Base-by-base conservation (phyloP, 2,888 invertebrate species). In the Stramonita haemastoma region DNA sequence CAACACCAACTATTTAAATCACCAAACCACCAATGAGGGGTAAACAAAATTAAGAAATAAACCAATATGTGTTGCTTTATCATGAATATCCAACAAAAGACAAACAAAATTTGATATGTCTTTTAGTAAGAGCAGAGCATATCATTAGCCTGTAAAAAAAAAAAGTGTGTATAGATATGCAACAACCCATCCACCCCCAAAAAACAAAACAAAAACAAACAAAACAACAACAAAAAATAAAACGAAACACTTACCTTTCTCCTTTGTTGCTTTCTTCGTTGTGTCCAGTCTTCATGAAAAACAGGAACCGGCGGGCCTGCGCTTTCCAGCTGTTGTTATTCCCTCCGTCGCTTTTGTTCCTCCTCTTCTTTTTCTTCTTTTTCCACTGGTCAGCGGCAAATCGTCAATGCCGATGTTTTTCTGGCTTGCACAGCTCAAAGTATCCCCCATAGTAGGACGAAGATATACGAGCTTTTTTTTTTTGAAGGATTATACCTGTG, bases 361-460 rank as follows among this genome's bases (percentile, higher is more conserved):
- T 77, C 6, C 5, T 83, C 81, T 83, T 83, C 36, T 83, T 46
- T 29, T 46, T 46, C 81, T 36, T 83, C 36, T 83, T 83, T 8
- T 83, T 83, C 81, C 46, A 5, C 46, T 46, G 36, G 5, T 46
- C 6, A 6, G 22, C 81, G 6, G 11, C 81, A 83, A 46, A 36
- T 83, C 81, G 26, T 83, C 81, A 22, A 83, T 22, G 46, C 81
- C 81, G 36, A 83, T 36, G 46, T 83, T 83, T 83, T 46, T 83
- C 81, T 83, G 36, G 46, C 81, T 46, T 17, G 81, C 81, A 46
- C 81, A 83, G 29, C 81, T 46, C 46, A 83, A 26, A 22, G 81
- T 26, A 22, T 46, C 22, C 36, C 81, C 81, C 81, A 83, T 83
- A 26, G 15, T 83, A 13, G 46, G 26, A 36, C 13, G 17, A n/a